phyloP scores from a whole-genome alignment of 2,113 vertebrate species.

The Poecilia latipinna region DNA sequence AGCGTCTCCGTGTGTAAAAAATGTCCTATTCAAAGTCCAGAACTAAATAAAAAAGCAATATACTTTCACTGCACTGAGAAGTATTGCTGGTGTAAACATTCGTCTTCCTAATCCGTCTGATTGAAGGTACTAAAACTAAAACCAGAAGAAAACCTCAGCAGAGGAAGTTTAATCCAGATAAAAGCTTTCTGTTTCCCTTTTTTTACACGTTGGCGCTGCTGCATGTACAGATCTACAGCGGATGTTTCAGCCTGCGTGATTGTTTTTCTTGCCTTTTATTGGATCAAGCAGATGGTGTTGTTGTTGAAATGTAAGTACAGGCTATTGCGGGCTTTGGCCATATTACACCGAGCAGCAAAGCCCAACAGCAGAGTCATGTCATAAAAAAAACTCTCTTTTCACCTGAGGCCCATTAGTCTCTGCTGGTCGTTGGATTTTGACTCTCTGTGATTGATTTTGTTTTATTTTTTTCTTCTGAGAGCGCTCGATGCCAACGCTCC shows the following conservation, averaged over 20 bases:
- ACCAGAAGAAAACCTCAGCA: constrained; percentile 3
- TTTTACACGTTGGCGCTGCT: neutral
- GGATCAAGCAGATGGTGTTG: neutral
- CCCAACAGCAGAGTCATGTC: neutral
- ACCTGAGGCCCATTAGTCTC: constrained; percentile 19
- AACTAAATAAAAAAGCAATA: too few species aligned
- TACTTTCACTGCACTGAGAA: neutral
- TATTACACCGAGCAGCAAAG: constrained; percentile 11
- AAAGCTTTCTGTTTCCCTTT: constrained; percentile 21
- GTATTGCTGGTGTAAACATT: neutral
- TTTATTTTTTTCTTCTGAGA: constrained; percentile 17
- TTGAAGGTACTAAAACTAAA: constrained; percentile 23
- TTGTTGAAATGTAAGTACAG: constrained; percentile 20
- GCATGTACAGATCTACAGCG: neutral
- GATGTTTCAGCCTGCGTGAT: neutral
- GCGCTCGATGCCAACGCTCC: constrained; percentile 26
- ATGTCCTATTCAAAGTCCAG: too few species aligned
- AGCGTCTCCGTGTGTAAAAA: too few species aligned
- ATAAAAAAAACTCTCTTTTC: constrained; percentile 4
- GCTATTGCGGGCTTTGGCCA: neutral
- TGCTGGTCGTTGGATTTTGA: constrained; percentile 13
- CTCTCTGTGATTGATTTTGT: constrained; percentile 26
- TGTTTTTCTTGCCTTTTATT: constrained; percentile 9
- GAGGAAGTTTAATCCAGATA: constrained; percentile 32
- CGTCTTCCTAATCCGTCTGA: constrained; percentile 24